phyloP scores from a whole-genome alignment of 2,797 vertebrate species.

The Psittacula derbiana region DNA sequence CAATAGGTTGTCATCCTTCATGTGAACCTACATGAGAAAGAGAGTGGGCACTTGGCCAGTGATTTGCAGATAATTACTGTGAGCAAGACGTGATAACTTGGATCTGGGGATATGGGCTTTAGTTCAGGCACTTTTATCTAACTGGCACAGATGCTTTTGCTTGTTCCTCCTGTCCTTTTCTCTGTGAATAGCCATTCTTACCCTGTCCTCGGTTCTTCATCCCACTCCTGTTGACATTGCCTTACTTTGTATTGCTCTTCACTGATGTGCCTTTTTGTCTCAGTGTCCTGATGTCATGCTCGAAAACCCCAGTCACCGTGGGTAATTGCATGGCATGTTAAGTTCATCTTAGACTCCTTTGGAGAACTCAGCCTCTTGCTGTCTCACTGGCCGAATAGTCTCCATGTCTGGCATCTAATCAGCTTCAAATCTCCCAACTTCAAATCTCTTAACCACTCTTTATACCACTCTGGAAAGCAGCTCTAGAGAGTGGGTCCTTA shows the following conservation, averaged over 20 bases:
- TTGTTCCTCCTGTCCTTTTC: background rate
- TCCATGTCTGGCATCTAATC: background rate
- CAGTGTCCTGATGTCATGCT: background rate
- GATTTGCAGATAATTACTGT: constrained; percentile 15
- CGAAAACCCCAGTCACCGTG: background rate
- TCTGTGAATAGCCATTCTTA: background rate
- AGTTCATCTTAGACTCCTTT: background rate
- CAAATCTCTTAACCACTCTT: background rate
- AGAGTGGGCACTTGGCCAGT: background rate
- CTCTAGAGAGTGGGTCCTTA: background rate
- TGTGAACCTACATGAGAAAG: background rate
- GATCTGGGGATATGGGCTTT: background rate
- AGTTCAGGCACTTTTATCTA: background rate
- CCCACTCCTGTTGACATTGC: background rate
- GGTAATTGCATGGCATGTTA: background rate
- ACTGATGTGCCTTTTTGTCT: background rate
- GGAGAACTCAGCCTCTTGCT: background rate
- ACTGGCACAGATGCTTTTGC: background rate
- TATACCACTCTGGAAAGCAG: background rate
- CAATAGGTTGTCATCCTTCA: background rate
- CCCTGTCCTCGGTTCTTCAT: background rate
- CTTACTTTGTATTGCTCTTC: background rate
- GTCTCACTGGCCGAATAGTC: background rate
- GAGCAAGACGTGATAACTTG: background rate
- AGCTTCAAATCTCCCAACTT: background rate